Percentiles rank a stretch among this genome's conserved stretches.
Evolutionary conservation across 1,140 invertebrate genomes (phyloP).

Genomic region (Drosophila grimshawi): DNA sequence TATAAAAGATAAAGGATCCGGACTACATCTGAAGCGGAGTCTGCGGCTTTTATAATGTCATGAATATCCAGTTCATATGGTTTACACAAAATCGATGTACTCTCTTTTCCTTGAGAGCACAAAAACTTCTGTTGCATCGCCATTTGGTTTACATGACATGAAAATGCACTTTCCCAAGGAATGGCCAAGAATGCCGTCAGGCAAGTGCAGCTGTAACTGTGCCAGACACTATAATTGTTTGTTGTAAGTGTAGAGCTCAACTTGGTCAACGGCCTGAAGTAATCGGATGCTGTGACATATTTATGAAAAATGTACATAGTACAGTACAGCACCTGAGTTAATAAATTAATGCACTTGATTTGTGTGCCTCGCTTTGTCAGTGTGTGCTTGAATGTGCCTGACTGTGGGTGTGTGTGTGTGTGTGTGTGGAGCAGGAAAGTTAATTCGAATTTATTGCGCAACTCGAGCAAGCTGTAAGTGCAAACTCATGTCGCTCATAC

Average conservation of each 20-base stretch:
- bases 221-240: not conserved
- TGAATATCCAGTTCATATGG: not conserved
- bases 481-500: conserved; percentile 46
- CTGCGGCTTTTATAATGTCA: not conserved
- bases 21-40: not conserved
- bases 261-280: conserved; percentile 12
- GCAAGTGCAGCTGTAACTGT: conserved; percentile 18
- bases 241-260: not conserved
- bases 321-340: conserved; percentile 18
- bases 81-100: not conserved
- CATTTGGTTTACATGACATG: conserved; percentile 25
- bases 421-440: conserved; percentile 20
- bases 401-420: conserved; percentile 12
- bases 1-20: too few relatives aligned
- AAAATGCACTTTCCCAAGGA: conserved; percentile 33
- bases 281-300: not conserved
- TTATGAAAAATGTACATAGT: conserved; percentile 14
- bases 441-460: conserved; percentile 49
- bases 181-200: conserved; percentile 17
- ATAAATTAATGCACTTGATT: conserved; percentile 43
- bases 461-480: conserved; percentile 32
- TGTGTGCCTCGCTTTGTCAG: conserved; percentile 3
- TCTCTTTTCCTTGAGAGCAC: not conserved
- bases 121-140: conserved; percentile 18
- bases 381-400: not conserved